A percentile compares a stretch with the other conserved stretches of the same genome.
Conservation (phyloP, 1,140 invertebrate species). For the Episyrphus balteatus region DNA sequence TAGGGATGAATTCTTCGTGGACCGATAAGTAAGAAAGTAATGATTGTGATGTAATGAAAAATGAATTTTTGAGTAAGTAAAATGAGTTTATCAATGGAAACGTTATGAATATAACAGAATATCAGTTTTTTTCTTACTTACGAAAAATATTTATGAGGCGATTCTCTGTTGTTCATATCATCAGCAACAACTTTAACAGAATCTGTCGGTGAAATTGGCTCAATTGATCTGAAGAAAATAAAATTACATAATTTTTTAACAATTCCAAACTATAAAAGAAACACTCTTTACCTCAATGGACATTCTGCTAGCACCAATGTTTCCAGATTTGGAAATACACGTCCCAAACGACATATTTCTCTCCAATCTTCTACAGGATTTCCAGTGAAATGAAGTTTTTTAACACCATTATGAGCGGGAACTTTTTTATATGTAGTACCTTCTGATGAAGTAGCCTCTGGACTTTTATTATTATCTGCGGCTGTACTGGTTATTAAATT, state of each 20-base stretch:
- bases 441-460: too few species aligned
- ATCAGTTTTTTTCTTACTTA: constrained; percentile 9
- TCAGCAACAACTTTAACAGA: constrained; percentile 16
- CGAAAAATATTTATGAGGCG: constrained; percentile 41
- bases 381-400: constrained; percentile 69
- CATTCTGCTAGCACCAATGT: constrained; percentile 77
- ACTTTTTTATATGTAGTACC: constrained; percentile 22
- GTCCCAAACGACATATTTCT: constrained; percentile 72
- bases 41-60: too few species aligned
- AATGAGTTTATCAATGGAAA: too few species aligned
- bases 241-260: not conserved
- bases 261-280: not conserved
- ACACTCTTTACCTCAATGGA: constrained; percentile 41
- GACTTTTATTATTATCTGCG: not conserved
- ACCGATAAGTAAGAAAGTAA: too few species aligned
- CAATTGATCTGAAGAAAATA: constrained; percentile 10
- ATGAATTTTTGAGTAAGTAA: too few species aligned
- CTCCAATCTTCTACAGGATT: constrained; percentile 72
- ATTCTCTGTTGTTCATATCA: constrained; percentile 18
- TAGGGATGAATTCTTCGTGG: too few species aligned
- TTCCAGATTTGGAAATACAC: constrained; percentile 72
- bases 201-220: constrained; percentile 1
- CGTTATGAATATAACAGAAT: too few species aligned
- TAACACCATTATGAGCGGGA: constrained; percentile 49
- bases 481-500: not conserved